Evolutionary conservation across 1,140 invertebrate species (phyloP), one percentile per base, ranked within the genome.

Genomic region (Sitophilus oryzae): DNA sequence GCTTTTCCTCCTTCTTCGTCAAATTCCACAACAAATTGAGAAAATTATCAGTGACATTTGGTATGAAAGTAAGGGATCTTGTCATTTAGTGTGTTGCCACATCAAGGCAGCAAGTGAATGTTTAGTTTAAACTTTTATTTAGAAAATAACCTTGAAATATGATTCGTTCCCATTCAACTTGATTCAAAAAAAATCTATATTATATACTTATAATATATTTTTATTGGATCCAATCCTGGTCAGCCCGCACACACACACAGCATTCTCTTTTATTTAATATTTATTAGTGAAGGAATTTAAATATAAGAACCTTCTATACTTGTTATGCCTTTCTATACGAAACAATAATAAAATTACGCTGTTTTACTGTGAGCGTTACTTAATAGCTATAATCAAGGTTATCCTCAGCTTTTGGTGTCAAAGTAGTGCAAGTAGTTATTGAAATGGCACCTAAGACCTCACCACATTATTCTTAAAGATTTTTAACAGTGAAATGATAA

Each of bases 81-180:
- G 34, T 52, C 36, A 37, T 48, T 44, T 56, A 40, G 43, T 42
- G 11, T 42, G 40, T 42, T 44, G 50, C 41, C 52, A 59, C 53
- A 62, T 47, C 59, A 63, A 63, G 62, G 61, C 61, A 63, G 59
- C 58, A 59, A 63, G 62, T 63, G 62, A 63, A 63, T 63, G 62
- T 61, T 60, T 58, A 51, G 56, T 58, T 63, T 63, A 60, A 53
- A 60, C 59, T 63, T 61, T 63, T 62, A 55, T 62, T 62, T 62
- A 64, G 62, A 64, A 64, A 64, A 55, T 61, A 62, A 64, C 62
- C 62, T 64, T 64, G 62, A 64, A 52, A 43, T 46, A 56, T 53
- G 60, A 59, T 62, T 62, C 54, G 62, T 59, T 52, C 58, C 56
- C 58, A 52, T 63, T 60, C 59, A 55, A 48, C 41, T 16, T 58